Evolutionary conservation across 2,113 vertebrate species (phyloP).

Genomic region (Dinomys branickii): DNA sequence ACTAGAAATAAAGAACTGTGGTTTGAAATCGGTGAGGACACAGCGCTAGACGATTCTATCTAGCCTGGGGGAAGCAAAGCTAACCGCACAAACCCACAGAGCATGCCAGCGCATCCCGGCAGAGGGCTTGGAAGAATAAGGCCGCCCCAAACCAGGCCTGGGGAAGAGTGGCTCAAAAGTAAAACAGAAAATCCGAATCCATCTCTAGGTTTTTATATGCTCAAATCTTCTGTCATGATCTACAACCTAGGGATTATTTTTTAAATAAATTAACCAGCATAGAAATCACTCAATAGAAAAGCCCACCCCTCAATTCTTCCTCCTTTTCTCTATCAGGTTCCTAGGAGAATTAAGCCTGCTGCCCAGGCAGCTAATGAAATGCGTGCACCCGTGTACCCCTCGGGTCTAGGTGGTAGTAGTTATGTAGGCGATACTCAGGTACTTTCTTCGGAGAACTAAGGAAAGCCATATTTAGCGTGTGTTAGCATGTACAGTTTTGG

Average conservation of each 20-base stretch:
- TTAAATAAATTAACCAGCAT: background rate
- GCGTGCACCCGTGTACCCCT: background rate
- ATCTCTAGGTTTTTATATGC: background rate
- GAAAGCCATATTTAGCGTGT: background rate
- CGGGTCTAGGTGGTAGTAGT: background rate
- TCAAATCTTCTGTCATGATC: background rate
- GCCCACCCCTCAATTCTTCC: background rate
- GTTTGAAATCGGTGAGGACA: background rate
- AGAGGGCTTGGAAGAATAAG: background rate
- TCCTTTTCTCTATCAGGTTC: background rate
- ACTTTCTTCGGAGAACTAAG: background rate
- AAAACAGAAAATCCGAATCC: background rate
- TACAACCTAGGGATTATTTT: background rate
- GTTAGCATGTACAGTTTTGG: background rate
- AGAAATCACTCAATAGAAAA: background rate
- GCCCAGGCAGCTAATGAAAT: background rate
- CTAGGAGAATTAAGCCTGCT: background rate
- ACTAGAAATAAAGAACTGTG: background rate
- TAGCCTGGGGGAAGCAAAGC: background rate
- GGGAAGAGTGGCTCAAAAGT: background rate
- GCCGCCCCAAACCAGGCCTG: background rate
- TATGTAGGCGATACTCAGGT: fast-evolving
- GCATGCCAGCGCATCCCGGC: background rate
- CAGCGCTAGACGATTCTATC: background rate
- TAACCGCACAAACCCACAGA: background rate